These are phyloP conservation scores for Sipha flava DNA, from an alignment of 1,140 invertebrate genomes.

Conservation along the genomic window DNA sequence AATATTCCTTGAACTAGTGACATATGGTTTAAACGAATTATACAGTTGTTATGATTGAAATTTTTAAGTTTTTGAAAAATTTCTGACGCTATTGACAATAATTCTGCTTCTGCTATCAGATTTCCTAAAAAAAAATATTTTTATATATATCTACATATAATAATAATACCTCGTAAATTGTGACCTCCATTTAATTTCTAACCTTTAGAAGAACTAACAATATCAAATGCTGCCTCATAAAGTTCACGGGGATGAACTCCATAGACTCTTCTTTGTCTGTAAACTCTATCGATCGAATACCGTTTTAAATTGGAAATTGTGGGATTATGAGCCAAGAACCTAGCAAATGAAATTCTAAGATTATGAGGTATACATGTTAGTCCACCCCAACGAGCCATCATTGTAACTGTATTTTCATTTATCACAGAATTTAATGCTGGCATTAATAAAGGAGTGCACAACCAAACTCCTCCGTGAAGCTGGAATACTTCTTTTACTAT, in stretches of 20 bases:
- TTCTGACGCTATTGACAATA: conserved; percentile 68
- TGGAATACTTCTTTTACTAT: conserved; percentile 58
- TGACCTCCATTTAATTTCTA: background rate
- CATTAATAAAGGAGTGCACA: conserved; percentile 66
- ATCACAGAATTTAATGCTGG: conserved; percentile 55
- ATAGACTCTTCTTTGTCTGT: conserved; percentile 68
- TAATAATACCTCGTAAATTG: too few species aligned
- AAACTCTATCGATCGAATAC: conserved; percentile 79
- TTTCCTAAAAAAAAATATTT: conserved; percentile 49
- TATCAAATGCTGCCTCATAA: conserved; percentile 88
- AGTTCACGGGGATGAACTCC: conserved; percentile 82
- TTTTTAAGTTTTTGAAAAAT: conserved; percentile 62
- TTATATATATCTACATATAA: too few species aligned
- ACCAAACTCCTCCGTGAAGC: conserved; percentile 64
- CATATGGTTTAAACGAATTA: conserved; percentile 75
- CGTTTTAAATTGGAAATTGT: conserved; percentile 64
- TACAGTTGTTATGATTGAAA: conserved; percentile 58
- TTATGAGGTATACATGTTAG: conserved; percentile 41
- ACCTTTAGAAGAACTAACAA: conserved; percentile 53
- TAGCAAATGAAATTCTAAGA: conserved; percentile 62
- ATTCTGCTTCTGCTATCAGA: conserved; percentile 73
- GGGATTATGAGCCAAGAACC: conserved; percentile 72
- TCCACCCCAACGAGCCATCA: conserved; percentile 65
- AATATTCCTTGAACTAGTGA: conserved; percentile 68
- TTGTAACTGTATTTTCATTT: conserved; percentile 57